phyloP scores from a whole-genome alignment of 2,113 vertebrate species.

The Panthera tigris region DNA sequence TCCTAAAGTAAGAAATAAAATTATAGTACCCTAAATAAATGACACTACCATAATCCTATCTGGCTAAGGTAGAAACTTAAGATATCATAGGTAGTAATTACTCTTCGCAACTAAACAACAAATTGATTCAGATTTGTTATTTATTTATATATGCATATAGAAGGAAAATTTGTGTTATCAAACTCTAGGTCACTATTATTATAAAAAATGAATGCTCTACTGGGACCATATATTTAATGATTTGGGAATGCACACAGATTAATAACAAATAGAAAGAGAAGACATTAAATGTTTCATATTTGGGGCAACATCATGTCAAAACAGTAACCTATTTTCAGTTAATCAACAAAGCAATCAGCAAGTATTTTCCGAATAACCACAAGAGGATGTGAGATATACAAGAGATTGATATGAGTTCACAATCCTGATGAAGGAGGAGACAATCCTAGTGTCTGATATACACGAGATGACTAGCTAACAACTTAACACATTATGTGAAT shows the following conservation, averaged over 20 bases:
- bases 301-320: background rate
- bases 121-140: background rate
- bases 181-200: constrained; percentile 12
- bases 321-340: constrained; percentile 18
- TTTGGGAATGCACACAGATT: background rate
- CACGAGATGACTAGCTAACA: background rate
- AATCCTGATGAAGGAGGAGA: background rate
- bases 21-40: background rate
- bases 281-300: background rate
- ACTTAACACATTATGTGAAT: background rate
- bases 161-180: background rate
- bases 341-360: background rate
- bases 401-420: background rate
- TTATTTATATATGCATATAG: background rate
- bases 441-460: background rate
- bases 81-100: background rate
- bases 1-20: constrained; percentile 26
- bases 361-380: background rate
- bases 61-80: constrained; percentile 16
- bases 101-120: background rate
- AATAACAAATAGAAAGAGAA: constrained; percentile 24
- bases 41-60: background rate
- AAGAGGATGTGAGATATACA: background rate
- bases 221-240: background rate
- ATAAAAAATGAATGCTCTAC: background rate